Evolutionary conservation across 2,888 invertebrate genomes (phyloP).

Genomic region (Synergus gifuensis): DNA sequence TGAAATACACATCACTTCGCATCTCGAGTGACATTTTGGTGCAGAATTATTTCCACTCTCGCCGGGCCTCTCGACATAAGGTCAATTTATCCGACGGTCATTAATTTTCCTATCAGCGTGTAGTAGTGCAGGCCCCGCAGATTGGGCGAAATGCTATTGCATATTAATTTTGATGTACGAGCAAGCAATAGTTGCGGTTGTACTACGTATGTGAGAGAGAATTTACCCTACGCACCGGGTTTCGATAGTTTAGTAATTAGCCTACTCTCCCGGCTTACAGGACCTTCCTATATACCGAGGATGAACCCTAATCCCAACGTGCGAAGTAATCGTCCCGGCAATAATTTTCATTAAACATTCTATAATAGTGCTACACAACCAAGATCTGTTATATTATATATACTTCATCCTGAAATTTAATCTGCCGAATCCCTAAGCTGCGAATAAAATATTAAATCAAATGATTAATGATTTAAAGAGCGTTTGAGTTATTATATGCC

Average conservation of each 20-base stretch:
- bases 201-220: background rate
- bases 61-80: constrained; percentile 27
- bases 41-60: constrained; percentile 30
- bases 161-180: constrained; percentile 61
- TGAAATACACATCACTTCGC: background rate
- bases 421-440: background rate
- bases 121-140: constrained; percentile 48
- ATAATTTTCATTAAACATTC: constrained; percentile 51
- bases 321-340: constrained; percentile 44
- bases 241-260: constrained; percentile 53
- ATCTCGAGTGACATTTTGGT: constrained; percentile 21
- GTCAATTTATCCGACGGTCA: constrained; percentile 33
- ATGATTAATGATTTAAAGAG: too few species aligned
- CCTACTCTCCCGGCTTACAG: constrained; percentile 27
- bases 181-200: constrained; percentile 49
- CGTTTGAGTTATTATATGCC: too few species aligned
- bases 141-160: constrained; percentile 52
- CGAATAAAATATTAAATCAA: too few species aligned
- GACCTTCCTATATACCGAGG: constrained; percentile 7
- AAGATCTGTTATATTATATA: too few species aligned
- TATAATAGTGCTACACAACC: background rate
- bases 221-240: background rate
- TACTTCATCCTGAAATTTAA: background rate
- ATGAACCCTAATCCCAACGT: constrained; percentile 13
- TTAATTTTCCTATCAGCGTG: constrained; percentile 44